A percentile compares a stretch with the other conserved stretches of the same genome.
Evolutionary conservation across 2,113 vertebrate species (phyloP).

Genomic region (Octodon degus): DNA sequence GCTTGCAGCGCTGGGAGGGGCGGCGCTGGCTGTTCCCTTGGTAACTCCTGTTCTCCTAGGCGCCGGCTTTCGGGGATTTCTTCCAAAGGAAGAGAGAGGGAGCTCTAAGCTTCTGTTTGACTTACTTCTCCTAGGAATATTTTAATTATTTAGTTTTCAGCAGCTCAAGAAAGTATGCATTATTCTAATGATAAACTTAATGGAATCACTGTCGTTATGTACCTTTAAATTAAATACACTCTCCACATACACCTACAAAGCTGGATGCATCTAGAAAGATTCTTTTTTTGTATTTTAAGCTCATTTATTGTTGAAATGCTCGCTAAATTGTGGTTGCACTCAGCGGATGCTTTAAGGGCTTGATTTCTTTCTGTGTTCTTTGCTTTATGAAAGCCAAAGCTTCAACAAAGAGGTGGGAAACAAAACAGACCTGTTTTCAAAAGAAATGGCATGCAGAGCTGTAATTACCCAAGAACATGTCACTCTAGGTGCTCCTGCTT

Average conservation of each 20-base stretch:
- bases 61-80: slow-evolving; percentile 52
- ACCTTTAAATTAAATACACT: slow-evolving; percentile 64
- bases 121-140: not conserved
- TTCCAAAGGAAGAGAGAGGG: slow-evolving; percentile 84
- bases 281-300: slow-evolving; percentile 61
- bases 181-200: slow-evolving; percentile 74
- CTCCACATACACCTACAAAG: not conserved
- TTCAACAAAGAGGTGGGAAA: slow-evolving; percentile 47
- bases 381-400: slow-evolving; percentile 48
- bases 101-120: slow-evolving; percentile 79
- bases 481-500: not conserved
- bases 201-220: slow-evolving; percentile 41
- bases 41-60: not conserved
- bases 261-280: slow-evolving; percentile 24
- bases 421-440: slow-evolving; percentile 52
- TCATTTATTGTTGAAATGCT: slow-evolving; percentile 70
- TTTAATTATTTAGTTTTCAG: slow-evolving; percentile 64
- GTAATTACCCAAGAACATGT: not conserved
- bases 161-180: slow-evolving; percentile 65
- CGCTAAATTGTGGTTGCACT: not conserved
- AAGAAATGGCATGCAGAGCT: slow-evolving; percentile 1
- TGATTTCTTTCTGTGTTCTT: slow-evolving; percentile 53
- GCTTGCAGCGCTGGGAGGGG: not conserved
- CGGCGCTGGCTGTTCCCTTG: accelerated
- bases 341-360: slow-evolving; percentile 18